Percentiles rank a stretch among this genome's conserved stretches.
Evolutionary conservation across 2,113 vertebrate species (phyloP).

Genomic region (Gobio gobio): DNA sequence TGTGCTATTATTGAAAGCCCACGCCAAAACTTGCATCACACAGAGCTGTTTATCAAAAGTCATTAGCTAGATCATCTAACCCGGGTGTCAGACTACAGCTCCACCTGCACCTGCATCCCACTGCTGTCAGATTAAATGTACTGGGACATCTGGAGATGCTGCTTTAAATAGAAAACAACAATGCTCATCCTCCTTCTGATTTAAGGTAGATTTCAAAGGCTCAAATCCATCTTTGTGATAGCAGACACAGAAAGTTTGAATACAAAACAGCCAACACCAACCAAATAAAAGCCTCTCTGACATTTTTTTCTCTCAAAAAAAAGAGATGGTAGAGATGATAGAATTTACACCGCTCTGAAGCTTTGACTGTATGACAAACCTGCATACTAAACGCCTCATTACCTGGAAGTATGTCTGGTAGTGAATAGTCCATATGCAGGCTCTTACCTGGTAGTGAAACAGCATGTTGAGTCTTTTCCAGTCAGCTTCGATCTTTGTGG

Average conservation of each 20-base stretch:
- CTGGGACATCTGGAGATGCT: constrained; percentile 20
- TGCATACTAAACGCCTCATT: background rate
- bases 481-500: constrained; percentile 96
- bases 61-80: constrained; percentile 10
- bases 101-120: constrained; percentile 18
- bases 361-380: background rate
- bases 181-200: background rate
- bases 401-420: background rate
- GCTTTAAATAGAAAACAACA: constrained; percentile 43
- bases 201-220: constrained; percentile 12
- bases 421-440: background rate
- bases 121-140: constrained; percentile 25
- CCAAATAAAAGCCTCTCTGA: background rate
- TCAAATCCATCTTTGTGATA: background rate
- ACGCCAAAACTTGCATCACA: background rate
- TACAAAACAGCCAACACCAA: background rate
- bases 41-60: constrained; percentile 20
- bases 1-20: background rate
- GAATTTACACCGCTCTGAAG: background rate
- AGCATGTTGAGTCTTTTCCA: constrained; percentile 97
- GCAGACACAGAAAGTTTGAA: background rate
- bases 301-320: background rate
- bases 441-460: constrained; percentile 76
- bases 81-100: background rate
- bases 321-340: background rate